Base-by-base conservation (phyloP, 2,113 vertebrate genomes). In the Pomatostomus ruficeps region DNA sequence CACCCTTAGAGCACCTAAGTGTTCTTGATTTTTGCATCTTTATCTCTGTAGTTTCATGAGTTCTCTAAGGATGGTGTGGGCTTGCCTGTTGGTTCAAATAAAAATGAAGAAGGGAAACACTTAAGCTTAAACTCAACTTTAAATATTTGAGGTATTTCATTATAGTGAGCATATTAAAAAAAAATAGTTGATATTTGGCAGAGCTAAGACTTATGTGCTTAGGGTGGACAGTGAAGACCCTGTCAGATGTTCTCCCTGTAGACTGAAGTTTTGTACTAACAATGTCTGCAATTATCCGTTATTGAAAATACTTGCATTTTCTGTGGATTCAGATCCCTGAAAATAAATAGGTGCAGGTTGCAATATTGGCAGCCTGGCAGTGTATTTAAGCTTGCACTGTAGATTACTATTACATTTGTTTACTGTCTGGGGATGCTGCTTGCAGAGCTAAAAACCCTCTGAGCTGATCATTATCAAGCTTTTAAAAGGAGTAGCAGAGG, bases 391-490 rank as follows among this genome's bases (percentile, higher is more conserved):
- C 49, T 82, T 75, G 73, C 89, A 46, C 29, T 75, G 38, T 75
- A 91, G 85, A 88, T 94, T 92, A 61, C 82, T 73, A 2, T 83
- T 92, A 65, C 14, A 35, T 88, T 83, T 88, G 67, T 90, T 94
- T 94, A 78, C 68, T 95, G 7, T 90, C 85, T 92, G 76, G 85
- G 85, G 83, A 86, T 88, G 75, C 51, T 92, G 88, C 82, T 94
- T 45, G 71, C 66, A 85, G 85, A 85, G 75, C 78, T 88, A 21
- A 88, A 70, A 94, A 61, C 21, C 54, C 87, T 87, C 49, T 75
- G 89, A 91, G 80, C 78, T 76, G 74, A 82, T 95, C 1, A 1
- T 70, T 91, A 79, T 76, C 71, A 52, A 36, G 29, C 46, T 62
- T 88, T 76, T 85, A 77, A 71, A 80, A 74, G 62, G 81, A 72